Evolutionary conservation across 2,797 vertebrate species (phyloP).

Genomic region (Argentina silus): DNA sequence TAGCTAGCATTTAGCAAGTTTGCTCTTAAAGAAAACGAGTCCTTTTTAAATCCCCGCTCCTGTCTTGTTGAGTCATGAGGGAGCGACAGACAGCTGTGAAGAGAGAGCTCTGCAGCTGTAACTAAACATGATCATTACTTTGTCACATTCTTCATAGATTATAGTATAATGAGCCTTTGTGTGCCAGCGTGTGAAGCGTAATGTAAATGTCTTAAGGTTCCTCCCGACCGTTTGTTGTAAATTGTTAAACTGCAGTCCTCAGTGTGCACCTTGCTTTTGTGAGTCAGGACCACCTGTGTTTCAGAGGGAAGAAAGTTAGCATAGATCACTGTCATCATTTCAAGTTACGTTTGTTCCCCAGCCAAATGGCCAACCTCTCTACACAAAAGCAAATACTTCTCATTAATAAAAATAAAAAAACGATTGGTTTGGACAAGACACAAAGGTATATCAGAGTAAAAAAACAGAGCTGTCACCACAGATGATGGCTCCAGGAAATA

Average conservation of each 20-base stretch:
- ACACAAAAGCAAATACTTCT: constrained; percentile 31
- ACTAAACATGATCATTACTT: constrained; percentile 2
- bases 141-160: neutral
- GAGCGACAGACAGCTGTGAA: neutral
- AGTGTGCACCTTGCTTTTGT: neutral
- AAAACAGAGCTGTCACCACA: constrained; percentile 47
- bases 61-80: neutral
- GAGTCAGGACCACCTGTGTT: neutral
- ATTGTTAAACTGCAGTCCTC: neutral
- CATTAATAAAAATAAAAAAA: constrained; percentile 35
- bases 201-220: neutral
- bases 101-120: neutral
- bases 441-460: constrained; percentile 39
- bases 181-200: neutral
- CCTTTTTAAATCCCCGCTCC: neutral
- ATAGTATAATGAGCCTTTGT: neutral
- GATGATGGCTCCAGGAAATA: constrained; percentile 58
- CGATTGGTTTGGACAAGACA: constrained; percentile 43
- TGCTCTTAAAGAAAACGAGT: neutral
- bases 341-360: neutral
- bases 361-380: constrained; percentile 15
- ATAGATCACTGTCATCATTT: constrained; percentile 13
- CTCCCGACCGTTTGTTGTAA: neutral
- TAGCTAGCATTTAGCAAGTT: neutral
- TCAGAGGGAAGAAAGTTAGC: neutral